A percentile compares a stretch with the other conserved stretches of the same genome.
phyloP scores from a whole-genome alignment of 2,113 vertebrate genomes.

The Taxidea taxus region DNA sequence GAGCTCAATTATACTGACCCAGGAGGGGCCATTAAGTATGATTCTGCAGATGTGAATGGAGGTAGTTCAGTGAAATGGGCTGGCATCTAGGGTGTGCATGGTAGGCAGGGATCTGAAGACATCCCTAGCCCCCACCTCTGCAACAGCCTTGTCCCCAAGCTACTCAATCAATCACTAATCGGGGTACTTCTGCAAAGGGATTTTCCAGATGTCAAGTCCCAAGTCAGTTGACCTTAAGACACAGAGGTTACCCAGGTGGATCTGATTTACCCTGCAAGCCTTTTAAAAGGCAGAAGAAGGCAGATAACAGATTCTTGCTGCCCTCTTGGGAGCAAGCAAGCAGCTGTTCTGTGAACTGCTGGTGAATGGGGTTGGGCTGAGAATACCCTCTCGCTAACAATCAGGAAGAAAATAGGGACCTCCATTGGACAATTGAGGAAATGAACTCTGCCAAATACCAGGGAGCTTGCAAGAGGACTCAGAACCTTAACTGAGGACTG shows the following conservation, averaged over 20 bases:
- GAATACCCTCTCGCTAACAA: accelerated
- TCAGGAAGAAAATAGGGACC: not conserved
- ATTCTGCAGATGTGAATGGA: not conserved
- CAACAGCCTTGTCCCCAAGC: not conserved
- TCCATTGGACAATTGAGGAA: not conserved
- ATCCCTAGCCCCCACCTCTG: accelerated
- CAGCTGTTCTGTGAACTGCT: not conserved
- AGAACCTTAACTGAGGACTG: not conserved
- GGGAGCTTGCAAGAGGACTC: too few relatives aligned
- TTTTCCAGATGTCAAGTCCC: not conserved
- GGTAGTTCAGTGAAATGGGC: accelerated
- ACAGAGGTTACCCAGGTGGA: not conserved
- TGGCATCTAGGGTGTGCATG: not conserved
- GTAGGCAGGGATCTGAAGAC: not conserved
- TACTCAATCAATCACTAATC: not conserved
- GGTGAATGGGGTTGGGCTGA: too few relatives aligned
- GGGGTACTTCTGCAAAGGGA: not conserved
- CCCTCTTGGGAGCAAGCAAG: not conserved
- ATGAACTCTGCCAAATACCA: not conserved
- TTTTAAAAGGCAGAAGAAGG: not conserved
- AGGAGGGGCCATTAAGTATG: not conserved
- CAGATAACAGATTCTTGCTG: not conserved
- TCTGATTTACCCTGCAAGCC: accelerated
- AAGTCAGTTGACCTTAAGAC: not conserved
- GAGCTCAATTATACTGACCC: too few relatives aligned